Evolutionary conservation across 1,140 invertebrate species (phyloP).

Genomic region (Drosophila insularis): DNA sequence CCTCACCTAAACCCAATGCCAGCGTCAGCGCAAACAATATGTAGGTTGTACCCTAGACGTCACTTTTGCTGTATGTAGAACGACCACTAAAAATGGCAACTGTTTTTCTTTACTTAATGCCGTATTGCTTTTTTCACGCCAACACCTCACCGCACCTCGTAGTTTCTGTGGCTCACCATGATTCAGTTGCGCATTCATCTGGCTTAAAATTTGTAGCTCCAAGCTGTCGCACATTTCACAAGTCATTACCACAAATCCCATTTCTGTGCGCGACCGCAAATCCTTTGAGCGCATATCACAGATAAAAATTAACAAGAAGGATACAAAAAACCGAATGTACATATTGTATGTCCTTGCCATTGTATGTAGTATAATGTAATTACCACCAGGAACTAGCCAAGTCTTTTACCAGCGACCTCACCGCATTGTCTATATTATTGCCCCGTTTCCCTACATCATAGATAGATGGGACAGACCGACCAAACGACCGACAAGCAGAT

Average conservation of each 20-base stretch:
- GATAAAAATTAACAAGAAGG: slow-evolving; percentile 25
- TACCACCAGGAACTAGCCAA: slow-evolving; percentile 40
- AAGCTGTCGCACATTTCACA: slow-evolving; percentile 65
- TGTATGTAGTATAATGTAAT: slow-evolving; percentile 41
- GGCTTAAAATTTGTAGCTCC: slow-evolving; percentile 55
- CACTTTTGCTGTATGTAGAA: slow-evolving; percentile 74
- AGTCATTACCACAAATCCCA: slow-evolving; percentile 72
- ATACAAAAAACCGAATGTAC: slow-evolving; percentile 18
- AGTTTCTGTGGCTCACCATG: slow-evolving; percentile 13
- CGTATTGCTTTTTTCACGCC: slow-evolving; percentile 14
- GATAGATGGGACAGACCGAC: neutral
- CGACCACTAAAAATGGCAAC: slow-evolving; percentile 30
- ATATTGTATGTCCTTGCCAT: slow-evolving; percentile 27
- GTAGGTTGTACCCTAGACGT: slow-evolving; percentile 76
- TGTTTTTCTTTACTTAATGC: slow-evolving; percentile 16
- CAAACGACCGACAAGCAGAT: slow-evolving; percentile 10
- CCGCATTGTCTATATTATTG: slow-evolving; percentile 31
- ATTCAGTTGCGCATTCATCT: slow-evolving; percentile 30
- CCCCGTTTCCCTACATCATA: slow-evolving; percentile 3
- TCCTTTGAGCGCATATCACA: slow-evolving; percentile 47
- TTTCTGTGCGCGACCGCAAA: slow-evolving; percentile 37
- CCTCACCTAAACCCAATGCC: slow-evolving; percentile 6
- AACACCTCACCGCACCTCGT: neutral
- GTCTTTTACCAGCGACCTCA: slow-evolving; percentile 13
- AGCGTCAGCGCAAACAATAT: slow-evolving; percentile 10